Percentiles rank a stretch among this genome's conserved stretches.
These are phyloP conservation scores for Heliangelus exortis DNA, from an alignment of 2,797 vertebrate species.

Conservation along the genomic window DNA sequence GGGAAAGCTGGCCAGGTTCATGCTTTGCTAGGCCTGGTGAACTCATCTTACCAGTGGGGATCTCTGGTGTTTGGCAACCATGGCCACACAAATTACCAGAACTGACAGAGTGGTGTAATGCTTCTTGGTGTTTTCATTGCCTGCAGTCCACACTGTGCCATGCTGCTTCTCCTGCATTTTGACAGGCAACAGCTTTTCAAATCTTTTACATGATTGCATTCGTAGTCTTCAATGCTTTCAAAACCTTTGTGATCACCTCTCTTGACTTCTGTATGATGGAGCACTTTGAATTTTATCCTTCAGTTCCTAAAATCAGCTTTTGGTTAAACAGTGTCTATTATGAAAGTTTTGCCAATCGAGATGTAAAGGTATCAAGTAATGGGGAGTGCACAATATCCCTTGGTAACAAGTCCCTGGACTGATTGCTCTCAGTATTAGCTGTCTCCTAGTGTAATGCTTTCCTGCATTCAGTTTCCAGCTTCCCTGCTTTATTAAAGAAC, in stretches of 20 bases:
- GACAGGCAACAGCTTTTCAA: not conserved
- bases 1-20: not conserved
- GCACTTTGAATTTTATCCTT: not conserved
- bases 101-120: not conserved
- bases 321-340: not conserved
- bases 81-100: not conserved
- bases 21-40: not conserved
- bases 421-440: not conserved
- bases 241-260: not conserved
- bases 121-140: not conserved
- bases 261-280: not conserved
- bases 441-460: not conserved
- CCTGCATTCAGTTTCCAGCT: not conserved
- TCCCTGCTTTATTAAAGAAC: not conserved
- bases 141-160: not conserved
- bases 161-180: not conserved
- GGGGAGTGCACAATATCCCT: not conserved
- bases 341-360: not conserved
- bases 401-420: not conserved
- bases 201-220: not conserved
- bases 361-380: not conserved
- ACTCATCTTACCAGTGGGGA: constrained; percentile 5
- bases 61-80: constrained; percentile 25
- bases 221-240: not conserved
- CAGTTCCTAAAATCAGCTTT: not conserved